These are phyloP conservation scores for Drosophila monieri DNA, from an alignment of 2,888 invertebrate species.

Conservation along the genomic window DNA sequence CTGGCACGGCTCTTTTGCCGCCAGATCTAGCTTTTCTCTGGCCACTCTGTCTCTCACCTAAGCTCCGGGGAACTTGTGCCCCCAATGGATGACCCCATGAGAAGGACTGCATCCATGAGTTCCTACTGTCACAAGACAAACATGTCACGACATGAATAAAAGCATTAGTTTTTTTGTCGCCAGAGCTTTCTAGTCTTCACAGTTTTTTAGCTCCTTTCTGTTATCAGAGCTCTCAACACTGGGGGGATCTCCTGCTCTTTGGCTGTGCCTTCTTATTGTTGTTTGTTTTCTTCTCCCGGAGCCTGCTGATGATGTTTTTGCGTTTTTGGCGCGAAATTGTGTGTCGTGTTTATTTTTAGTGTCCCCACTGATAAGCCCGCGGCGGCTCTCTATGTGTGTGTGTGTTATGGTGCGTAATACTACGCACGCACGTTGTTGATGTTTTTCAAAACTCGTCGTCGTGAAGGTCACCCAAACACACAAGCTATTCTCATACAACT, in stretches of 20 bases:
- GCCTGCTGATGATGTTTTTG: conserved; percentile 43
- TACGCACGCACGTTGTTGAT: conserved; percentile 58
- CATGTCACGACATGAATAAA: no score
- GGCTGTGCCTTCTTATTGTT: conserved; percentile 9
- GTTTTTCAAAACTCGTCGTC: conserved; percentile 62
- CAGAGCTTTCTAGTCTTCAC: neutral
- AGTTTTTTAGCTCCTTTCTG: neutral
- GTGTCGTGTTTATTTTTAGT: conserved; percentile 63
- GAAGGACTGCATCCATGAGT: no score
- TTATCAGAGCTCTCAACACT: conserved; percentile 13
- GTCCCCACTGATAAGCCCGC: conserved; percentile 60
- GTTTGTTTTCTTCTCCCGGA: conserved; percentile 49
- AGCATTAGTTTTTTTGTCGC: no score
- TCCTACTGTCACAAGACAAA: no score
- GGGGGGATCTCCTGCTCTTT: conserved; percentile 15
- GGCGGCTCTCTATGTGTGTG: conserved; percentile 14
- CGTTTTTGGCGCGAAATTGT: conserved; percentile 65
- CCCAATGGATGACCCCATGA: no score
- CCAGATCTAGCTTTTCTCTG: neutral
- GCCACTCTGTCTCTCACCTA: no score
- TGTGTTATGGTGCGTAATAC: conserved; percentile 47
- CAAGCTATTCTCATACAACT: conserved; percentile 22
- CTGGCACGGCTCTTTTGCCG: neutral
- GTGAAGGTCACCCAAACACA: conserved; percentile 67
- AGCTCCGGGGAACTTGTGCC: no score